Conservation (phyloP, 2,113 vertebrate genomes). For the Stomatorhinus ivindoensis region DNA sequence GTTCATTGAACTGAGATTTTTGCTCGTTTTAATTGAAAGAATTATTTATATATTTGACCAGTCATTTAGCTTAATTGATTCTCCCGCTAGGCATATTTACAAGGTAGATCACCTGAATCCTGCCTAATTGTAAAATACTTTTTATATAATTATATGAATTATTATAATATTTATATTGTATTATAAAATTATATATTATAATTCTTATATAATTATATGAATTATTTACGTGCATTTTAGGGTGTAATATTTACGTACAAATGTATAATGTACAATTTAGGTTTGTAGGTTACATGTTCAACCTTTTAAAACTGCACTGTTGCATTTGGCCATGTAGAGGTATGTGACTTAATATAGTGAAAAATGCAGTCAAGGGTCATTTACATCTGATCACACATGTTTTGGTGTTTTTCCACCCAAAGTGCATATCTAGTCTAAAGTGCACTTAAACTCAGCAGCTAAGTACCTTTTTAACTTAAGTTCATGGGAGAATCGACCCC, state of each 20-base stretch:
- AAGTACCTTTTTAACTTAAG: background rate
- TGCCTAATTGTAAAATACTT: background rate
- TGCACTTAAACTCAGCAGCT: background rate
- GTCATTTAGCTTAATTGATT: background rate
- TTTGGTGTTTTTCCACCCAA: background rate
- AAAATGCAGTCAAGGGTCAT: background rate
- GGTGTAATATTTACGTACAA: background rate
- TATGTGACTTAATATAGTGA: background rate
- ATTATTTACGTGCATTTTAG: background rate
- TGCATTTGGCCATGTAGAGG: background rate
- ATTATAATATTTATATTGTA: background rate
- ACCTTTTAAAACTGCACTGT: background rate
- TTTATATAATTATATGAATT: background rate
- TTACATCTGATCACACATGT: background rate
- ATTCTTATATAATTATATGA: background rate
- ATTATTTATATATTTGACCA: background rate
- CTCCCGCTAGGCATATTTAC: background rate
- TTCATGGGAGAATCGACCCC: background rate
- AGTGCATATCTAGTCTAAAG: background rate
- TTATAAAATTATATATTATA: background rate
- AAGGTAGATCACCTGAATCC: background rate
- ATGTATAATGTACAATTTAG: background rate
- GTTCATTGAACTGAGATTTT: background rate
- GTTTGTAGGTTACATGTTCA: background rate
- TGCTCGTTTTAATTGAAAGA: background rate